Evolutionary conservation across 2,797 vertebrate genomes (phyloP).

Genomic region (Pipistrellus pygmaeus): DNA sequence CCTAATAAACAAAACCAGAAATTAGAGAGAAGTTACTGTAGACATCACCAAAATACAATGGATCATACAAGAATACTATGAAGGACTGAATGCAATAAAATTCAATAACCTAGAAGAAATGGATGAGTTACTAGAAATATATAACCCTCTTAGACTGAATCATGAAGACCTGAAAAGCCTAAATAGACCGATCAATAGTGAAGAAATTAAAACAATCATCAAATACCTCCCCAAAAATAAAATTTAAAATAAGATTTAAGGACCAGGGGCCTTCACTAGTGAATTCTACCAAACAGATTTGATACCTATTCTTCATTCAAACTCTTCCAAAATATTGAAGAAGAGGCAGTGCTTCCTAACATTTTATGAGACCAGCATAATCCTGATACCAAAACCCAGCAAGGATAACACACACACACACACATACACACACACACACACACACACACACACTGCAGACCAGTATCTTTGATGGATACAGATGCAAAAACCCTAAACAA

Average conservation of each 20-base stretch:
- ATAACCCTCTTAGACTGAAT: neutral
- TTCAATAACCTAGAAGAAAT: neutral
- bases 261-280: neutral
- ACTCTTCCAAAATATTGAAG: neutral
- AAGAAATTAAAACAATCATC: neutral
- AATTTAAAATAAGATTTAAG: neutral
- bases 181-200: neutral
- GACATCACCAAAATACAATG: neutral
- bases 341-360: neutral
- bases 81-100: neutral
- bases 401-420: neutral
- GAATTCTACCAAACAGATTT: neutral
- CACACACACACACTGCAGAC: neutral
- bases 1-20: neutral
- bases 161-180: neutral
- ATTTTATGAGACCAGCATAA: neutral
- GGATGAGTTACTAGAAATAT: neutral
- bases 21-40: neutral
- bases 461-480: neutral
- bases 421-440: neutral
- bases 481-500: neutral
- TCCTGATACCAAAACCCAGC: neutral
- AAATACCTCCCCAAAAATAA: neutral
- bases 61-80: neutral
- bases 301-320: neutral